Evolutionary conservation across 1,140 invertebrate genomes (phyloP).

Genomic region (Drosophila yakuba): DNA sequence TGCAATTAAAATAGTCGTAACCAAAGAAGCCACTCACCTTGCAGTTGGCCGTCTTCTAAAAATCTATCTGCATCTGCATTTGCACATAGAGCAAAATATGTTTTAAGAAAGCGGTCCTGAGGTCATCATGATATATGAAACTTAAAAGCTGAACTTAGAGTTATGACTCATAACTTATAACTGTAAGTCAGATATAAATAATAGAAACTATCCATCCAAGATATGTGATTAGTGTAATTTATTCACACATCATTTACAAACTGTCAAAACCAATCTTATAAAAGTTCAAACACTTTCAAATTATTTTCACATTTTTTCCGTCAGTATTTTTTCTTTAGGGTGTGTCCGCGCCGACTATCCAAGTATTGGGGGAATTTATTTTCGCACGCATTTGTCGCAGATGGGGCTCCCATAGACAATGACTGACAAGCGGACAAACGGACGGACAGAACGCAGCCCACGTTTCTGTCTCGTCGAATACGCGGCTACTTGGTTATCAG

Average conservation of each 20-base stretch:
- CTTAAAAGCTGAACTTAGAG: neutral
- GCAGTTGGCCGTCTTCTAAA: conserved; percentile 20
- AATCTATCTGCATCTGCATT: conserved; percentile 38
- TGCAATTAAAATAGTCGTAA: conserved; percentile 68
- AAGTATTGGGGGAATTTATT: conserved; percentile 64
- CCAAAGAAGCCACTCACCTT: conserved; percentile 30
- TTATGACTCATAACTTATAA: no score
- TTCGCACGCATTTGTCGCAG: conserved; percentile 72
- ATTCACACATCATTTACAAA: neutral
- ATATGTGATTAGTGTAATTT: no score
- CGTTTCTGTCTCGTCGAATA: conserved; percentile 43
- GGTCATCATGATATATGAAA: neutral
- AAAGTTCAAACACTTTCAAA: no score
- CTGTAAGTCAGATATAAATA: no score
- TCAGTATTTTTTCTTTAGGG: conserved; percentile 40
- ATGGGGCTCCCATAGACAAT: conserved; percentile 21
- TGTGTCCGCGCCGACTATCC: conserved; percentile 35
- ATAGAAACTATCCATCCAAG: no score
- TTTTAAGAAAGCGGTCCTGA: neutral
- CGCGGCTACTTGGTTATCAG: conserved; percentile 62
- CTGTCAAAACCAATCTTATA: neutral
- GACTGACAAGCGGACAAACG: conserved; percentile 9
- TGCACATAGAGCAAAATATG: conserved; percentile 16
- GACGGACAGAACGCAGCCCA: conserved; percentile 39
- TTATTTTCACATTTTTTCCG: neutral